phyloP scores from a whole-genome alignment of 2,113 vertebrate genomes.

The Archocentrus centrarchus region DNA sequence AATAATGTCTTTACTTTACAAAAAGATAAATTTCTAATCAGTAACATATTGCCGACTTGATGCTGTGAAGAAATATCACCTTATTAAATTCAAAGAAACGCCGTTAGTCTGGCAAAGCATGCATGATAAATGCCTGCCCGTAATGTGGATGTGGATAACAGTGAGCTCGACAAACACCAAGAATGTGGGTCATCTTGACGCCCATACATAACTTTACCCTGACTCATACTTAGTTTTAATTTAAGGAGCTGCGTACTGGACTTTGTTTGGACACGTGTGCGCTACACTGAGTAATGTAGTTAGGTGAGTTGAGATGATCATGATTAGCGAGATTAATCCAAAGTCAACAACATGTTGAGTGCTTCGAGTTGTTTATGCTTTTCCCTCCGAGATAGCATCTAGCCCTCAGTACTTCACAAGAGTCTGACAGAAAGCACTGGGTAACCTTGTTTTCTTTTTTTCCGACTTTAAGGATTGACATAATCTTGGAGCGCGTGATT shows the following conservation, averaged over 20 bases:
- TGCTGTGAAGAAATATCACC: not conserved
- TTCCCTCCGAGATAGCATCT: constrained; percentile 41
- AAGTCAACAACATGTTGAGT: constrained; percentile 53
- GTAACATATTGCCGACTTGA: not conserved
- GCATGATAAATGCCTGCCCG: not conserved
- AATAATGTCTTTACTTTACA: not conserved
- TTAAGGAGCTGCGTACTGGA: not conserved
- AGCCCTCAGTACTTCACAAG: not conserved
- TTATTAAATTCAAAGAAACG: not conserved
- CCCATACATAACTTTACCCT: not conserved
- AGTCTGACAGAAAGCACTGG: constrained; percentile 4
- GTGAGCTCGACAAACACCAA: not conserved
- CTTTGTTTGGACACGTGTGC: constrained; percentile 46
- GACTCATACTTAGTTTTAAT: not conserved
- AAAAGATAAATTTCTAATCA: not conserved
- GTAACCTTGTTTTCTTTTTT: not conserved
- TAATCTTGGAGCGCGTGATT: not conserved
- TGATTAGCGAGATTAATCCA: constrained; percentile 37
- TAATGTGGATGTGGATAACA: not conserved
- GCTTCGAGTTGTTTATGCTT: constrained; percentile 28
- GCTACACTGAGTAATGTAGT: constrained; percentile 14
- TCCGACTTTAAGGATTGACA: not conserved
- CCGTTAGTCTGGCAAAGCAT: not conserved
- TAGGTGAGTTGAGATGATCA: constrained; percentile 15
- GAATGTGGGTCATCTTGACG: constrained; percentile 1